Conservation (phyloP, 92 coral and sea anemone species). For the Epizoanthus rinbou region DNA sequence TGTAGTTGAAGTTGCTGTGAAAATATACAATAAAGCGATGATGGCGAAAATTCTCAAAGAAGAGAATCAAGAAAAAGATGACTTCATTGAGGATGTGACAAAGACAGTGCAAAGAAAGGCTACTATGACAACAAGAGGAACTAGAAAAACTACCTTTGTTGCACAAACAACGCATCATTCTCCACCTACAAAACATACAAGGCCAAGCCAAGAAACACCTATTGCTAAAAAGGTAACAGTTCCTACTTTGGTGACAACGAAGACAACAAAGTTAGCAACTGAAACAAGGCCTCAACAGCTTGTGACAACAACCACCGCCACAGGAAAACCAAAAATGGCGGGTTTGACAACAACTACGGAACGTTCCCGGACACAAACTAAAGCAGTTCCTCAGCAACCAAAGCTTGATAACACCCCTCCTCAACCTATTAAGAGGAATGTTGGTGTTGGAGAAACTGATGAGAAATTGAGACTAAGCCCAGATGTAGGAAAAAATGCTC, state of each 20-base stretch:
- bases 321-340: not conserved
- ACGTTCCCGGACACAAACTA: not conserved
- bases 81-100: not conserved
- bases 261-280: not conserved
- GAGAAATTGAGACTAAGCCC: not conserved
- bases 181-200: slow-evolving; percentile 4
- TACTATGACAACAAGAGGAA: not conserved
- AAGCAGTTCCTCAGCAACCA: not conserved
- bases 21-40: slow-evolving; percentile 36
- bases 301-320: not conserved
- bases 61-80: slow-evolving; percentile 19
- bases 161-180: not conserved
- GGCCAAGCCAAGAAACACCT: not conserved
- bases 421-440: not conserved
- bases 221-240: not conserved
- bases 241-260: not conserved
- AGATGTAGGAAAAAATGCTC: not conserved
- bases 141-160: not conserved
- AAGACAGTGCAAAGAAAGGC: not conserved
- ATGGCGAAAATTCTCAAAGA: slow-evolving; percentile 5
- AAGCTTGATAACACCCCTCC: not conserved
- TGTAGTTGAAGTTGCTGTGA: slow-evolving; percentile 26
- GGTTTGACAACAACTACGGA: not conserved
- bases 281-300: not conserved
- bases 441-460: slow-evolving; percentile 7